A percentile compares a stretch with the other conserved stretches of the same genome.
phyloP scores from a whole-genome alignment of 1,140 invertebrate genomes.

The Drosophila neocordata region DNA sequence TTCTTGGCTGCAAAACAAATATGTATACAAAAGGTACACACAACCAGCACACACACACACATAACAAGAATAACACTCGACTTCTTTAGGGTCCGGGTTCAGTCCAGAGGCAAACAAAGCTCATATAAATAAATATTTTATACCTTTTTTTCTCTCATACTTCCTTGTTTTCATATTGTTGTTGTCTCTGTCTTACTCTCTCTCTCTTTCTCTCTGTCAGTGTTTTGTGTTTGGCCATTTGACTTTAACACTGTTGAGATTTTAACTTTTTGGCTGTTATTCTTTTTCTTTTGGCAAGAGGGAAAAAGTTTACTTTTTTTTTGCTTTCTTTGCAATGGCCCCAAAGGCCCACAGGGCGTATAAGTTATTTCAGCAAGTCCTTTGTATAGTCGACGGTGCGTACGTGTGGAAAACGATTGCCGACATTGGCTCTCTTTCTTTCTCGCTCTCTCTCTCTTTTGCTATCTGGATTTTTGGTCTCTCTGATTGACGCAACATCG shows the following conservation, averaged over 20 bases:
- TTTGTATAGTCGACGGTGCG: slow-evolving; percentile 69
- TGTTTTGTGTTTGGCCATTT: slow-evolving; percentile 51
- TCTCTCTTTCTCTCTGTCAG: background rate
- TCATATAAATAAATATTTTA: slow-evolving; percentile 80
- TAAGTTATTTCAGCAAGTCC: slow-evolving; percentile 79
- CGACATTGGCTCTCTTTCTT: slow-evolving; percentile 19
- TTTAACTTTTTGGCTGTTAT: slow-evolving; percentile 60
- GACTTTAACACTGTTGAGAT: slow-evolving; percentile 73
- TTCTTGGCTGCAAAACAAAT: slow-evolving; percentile 55
- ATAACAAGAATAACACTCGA: slow-evolving; percentile 50
- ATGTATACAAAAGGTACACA: slow-evolving; percentile 36
- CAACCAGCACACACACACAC: slow-evolving; percentile 26
- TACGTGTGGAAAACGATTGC: slow-evolving; percentile 75
- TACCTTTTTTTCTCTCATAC: slow-evolving; percentile 57
- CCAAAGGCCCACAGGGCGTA: slow-evolving; percentile 69
- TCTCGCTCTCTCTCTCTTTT: slow-evolving; percentile 7
- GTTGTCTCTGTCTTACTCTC: background rate
- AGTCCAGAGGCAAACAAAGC: slow-evolving; percentile 68
- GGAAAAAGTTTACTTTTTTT: slow-evolving; percentile 47
- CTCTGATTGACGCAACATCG: slow-evolving; percentile 64
- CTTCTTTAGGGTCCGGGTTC: slow-evolving; percentile 31
- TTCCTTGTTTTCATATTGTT: slow-evolving; percentile 11
- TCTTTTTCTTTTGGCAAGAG: slow-evolving; percentile 28
- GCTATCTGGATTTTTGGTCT: slow-evolving; percentile 19
- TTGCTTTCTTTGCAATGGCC: slow-evolving; percentile 35